Evolutionary conservation across 1,140 invertebrate genomes (phyloP).

Genomic region (Periplaneta americana): DNA sequence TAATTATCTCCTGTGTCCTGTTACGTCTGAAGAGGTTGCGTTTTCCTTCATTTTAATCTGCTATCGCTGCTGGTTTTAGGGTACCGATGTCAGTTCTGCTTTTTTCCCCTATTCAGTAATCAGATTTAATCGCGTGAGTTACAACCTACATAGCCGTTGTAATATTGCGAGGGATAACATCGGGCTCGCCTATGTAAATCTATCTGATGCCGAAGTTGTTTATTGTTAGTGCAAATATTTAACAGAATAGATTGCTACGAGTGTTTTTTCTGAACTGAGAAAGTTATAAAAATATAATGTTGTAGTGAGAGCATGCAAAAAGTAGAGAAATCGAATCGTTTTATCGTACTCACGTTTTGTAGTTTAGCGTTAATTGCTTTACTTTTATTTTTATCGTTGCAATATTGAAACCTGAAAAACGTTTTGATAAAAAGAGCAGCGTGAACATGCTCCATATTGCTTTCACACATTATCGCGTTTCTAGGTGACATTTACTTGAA

Average conservation of each 20-base stretch:
- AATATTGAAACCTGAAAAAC: too few relatives aligned
- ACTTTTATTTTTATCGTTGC: too few relatives aligned
- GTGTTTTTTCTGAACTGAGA: too few relatives aligned
- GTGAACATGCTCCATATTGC: too few relatives aligned
- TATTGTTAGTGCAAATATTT: background rate
- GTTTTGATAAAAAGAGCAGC: too few relatives aligned
- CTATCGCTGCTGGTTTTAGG: background rate
- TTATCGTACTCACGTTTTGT: too few relatives aligned
- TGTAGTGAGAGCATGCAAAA: background rate
- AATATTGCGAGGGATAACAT: background rate
- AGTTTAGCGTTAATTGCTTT: too few relatives aligned
- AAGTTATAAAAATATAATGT: too few relatives aligned
- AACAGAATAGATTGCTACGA: too few relatives aligned
- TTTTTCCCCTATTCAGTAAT: background rate
- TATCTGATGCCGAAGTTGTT: background rate
- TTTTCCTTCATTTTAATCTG: background rate
- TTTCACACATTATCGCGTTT: too few relatives aligned
- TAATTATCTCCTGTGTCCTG: background rate
- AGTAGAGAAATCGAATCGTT: too few relatives aligned
- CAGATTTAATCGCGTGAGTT: background rate
- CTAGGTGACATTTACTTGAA: too few relatives aligned
- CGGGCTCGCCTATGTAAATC: background rate
- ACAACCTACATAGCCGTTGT: background rate
- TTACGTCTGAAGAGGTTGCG: background rate
- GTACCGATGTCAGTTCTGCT: background rate